Percentiles rank a stretch among this genome's conserved stretches.
These are phyloP conservation scores for Platysteira castanea DNA, from an alignment of 2,113 vertebrate genomes.

Conservation along the genomic window DNA sequence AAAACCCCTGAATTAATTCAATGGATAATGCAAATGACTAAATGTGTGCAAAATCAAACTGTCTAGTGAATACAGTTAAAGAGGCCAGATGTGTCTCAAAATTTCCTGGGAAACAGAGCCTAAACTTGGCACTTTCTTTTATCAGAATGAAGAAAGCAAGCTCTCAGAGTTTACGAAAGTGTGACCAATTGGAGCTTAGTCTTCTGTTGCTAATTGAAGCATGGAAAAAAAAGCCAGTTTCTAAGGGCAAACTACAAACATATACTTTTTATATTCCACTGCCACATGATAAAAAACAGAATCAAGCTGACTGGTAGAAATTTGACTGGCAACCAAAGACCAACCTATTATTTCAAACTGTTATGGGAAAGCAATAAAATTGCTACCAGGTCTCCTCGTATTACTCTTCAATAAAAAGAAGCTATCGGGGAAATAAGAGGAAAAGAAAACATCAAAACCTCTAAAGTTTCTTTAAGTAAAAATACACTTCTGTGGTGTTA, in stretches of 20 bases:
- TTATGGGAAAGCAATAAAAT: constrained; percentile 79
- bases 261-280: constrained; percentile 59
- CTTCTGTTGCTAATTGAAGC: constrained; percentile 64
- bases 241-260: constrained; percentile 54
- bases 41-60: constrained; percentile 35
- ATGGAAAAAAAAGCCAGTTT: constrained; percentile 47
- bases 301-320: constrained; percentile 71
- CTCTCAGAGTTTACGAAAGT: constrained; percentile 56
- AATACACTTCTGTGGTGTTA: constrained; percentile 68
- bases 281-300: constrained; percentile 75
- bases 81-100: constrained; percentile 29
- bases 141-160: constrained; percentile 49
- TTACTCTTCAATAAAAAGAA: constrained; percentile 82
- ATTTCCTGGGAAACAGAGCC: constrained; percentile 35
- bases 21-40: constrained; percentile 22
- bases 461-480: constrained; percentile 76
- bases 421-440: constrained; percentile 76
- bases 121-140: constrained; percentile 18
- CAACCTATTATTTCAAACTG: constrained; percentile 76
- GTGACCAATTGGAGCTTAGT: constrained; percentile 60
- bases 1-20: constrained; percentile 10
- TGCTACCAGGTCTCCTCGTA: constrained; percentile 81
- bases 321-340: constrained; percentile 72
- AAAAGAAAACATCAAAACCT: constrained; percentile 75
- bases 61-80: neutral